Conservation (phyloP, 2,888 invertebrate species). For the Trachelus iudaicus region DNA sequence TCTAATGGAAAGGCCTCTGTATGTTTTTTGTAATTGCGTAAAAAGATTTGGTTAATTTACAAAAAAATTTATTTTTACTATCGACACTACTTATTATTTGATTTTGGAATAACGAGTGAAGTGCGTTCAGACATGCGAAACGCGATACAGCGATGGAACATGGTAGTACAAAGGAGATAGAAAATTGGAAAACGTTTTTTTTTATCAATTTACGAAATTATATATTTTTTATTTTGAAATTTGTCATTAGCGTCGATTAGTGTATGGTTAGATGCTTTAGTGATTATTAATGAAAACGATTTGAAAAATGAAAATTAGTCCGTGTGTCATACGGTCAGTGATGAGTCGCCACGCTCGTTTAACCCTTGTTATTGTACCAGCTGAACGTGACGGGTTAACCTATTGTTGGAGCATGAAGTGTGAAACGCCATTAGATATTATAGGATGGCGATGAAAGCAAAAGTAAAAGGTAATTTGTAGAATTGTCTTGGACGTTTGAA, state of each 20-base stretch:
- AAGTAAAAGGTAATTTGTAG: background rate
- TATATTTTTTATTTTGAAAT: background rate
- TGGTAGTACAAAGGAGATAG: background rate
- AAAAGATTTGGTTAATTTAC: background rate
- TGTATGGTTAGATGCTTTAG: background rate
- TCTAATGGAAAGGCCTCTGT: background rate
- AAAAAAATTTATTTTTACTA: too few species aligned
- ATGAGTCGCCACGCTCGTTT: background rate
- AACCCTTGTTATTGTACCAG: background rate
- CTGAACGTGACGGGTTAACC: background rate
- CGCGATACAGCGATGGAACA: background rate
- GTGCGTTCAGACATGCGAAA: too few species aligned
- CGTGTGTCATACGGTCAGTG: background rate
- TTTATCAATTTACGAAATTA: background rate
- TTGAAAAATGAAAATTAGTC: background rate
- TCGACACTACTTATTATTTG: background rate
- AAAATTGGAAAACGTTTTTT: background rate
- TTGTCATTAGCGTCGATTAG: background rate
- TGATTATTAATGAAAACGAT: background rate
- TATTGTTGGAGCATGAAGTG: background rate
- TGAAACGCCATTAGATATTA: background rate
- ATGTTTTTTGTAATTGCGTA: background rate
- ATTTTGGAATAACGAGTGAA: background rate
- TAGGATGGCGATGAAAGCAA: background rate
- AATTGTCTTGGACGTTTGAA: background rate